Base-by-base conservation (phyloP, 1,140 invertebrate genomes). In the Brachionus calyciflorus region DNA sequence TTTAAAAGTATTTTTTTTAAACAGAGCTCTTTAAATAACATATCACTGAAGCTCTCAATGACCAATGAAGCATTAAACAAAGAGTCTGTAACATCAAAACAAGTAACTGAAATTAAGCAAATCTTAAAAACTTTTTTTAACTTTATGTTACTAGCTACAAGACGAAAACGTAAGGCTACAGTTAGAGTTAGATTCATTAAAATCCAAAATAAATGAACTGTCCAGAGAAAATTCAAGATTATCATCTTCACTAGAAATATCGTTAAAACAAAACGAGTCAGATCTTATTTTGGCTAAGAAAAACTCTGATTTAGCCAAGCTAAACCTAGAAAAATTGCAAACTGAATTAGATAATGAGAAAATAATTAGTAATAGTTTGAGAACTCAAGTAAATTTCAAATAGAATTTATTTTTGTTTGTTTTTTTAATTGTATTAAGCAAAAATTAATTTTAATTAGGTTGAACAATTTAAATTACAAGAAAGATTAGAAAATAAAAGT, bases 271-370 rank as follows among this genome's bases (percentile, higher is more conserved):
- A 26, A 73, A 73, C 24, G 69, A 73, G 17, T 37, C 69, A 12
- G 69, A 73, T 24, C 24, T 73, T 5, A 73, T 73, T 37, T 51
- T 73, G 24, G 69, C 69, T 4, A 73, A 73, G 26, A 73, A 73
- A 73, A 73, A 55, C 33, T 49, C 46, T 21, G 51, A 55, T 21
- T 51, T 55, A 21, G 30, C 51, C 5, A 73, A 53, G 17, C 48
- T 40, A 24, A 73, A 55, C 40, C 37, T 51, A 10, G 69, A 73
- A 55, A 73, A 55, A 51, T 19, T 51, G 2, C 46, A 55, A 73
- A 17, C 28, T 12, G 69, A 73, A 46, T 37, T 73, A 7, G 69
- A 73, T 9, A 55, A 73, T 12, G 69, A 73, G 19, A 73, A 73
- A 48, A 73, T 17, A 48, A 55, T 55, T 9, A 51, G 21, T 17